These are phyloP conservation scores for Kryphioiulus occultus DNA, from an alignment of 2,888 invertebrate genomes.

Conservation along the genomic window DNA sequence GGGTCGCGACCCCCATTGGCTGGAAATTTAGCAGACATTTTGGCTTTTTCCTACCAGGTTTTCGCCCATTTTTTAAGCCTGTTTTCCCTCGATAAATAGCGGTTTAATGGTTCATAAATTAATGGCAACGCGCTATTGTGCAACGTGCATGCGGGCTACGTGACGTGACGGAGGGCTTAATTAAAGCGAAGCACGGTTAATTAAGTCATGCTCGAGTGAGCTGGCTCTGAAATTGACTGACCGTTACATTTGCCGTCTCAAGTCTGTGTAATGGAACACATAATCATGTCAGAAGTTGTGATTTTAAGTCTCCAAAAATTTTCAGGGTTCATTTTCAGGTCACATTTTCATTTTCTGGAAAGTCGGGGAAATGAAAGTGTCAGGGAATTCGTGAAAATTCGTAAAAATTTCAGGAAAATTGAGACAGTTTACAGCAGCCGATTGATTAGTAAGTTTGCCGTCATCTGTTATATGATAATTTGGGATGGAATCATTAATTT, in stretches of 20 bases:
- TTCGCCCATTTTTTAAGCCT: not conserved
- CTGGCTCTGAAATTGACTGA: not conserved
- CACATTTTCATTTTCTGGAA: too few species aligned
- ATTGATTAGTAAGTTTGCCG: too few species aligned
- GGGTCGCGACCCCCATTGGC: not conserved
- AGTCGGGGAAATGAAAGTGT: too few species aligned
- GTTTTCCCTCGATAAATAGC: not conserved
- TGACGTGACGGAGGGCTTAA: not conserved
- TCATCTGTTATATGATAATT: too few species aligned
- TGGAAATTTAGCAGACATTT: not conserved
- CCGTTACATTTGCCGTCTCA: not conserved
- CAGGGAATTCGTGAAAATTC: too few species aligned
- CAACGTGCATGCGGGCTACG: not conserved
- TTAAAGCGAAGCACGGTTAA: not conserved
- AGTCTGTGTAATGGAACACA: too few species aligned
- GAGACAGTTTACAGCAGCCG: too few species aligned
- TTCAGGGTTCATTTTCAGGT: too few species aligned
- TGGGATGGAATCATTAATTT: too few species aligned
- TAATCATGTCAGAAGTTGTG: too few species aligned
- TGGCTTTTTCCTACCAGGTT: not conserved
- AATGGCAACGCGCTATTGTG: not conserved
- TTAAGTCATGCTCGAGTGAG: not conserved
- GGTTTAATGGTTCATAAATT: slow-evolving; percentile 22
- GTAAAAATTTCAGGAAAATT: too few species aligned
- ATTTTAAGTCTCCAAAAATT: too few species aligned